Evolutionary conservation across 2,888 invertebrate species (phyloP).

Genomic region (Melikaiella ostensackeni): DNA sequence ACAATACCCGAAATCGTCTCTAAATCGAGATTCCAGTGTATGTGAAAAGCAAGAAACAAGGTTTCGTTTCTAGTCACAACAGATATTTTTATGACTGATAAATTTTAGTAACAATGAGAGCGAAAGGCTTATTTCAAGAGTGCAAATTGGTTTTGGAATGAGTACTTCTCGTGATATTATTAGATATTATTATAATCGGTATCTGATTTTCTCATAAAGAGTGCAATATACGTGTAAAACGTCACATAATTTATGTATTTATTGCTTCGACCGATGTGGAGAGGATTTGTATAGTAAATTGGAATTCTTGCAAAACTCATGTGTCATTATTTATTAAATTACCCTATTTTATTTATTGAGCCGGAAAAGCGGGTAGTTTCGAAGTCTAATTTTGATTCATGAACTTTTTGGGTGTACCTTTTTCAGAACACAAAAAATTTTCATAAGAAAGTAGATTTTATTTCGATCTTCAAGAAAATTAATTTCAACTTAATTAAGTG

Average conservation of each 20-base stretch:
- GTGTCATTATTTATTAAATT: not conserved
- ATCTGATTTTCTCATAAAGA: not conserved
- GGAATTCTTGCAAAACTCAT: not conserved
- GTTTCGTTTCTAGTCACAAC: constrained; percentile 25
- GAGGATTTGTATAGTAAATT: constrained; percentile 28
- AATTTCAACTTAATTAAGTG: too few relatives aligned
- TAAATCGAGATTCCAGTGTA: too few relatives aligned
- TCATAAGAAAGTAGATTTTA: too few relatives aligned
- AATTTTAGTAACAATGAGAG: constrained; percentile 7
- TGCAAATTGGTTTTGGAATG: not conserved
- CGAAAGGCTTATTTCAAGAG: not conserved
- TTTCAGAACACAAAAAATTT: too few relatives aligned
- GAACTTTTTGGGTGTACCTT: too few relatives aligned
- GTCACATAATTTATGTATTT: constrained; percentile 33
- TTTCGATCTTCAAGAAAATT: too few relatives aligned
- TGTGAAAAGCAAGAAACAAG: constrained; percentile 1
- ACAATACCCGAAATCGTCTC: too few relatives aligned
- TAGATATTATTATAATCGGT: constrained; percentile 25
- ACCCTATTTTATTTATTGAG: too few relatives aligned
- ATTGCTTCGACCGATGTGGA: not conserved
- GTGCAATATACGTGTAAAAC: constrained; percentile 30
- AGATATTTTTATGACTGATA: constrained; percentile 30
- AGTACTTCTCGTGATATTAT: constrained; percentile 33
- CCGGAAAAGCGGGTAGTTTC: too few relatives aligned
- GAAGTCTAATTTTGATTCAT: too few relatives aligned